Conservation (phyloP, 2,888 invertebrate genomes). For the Eulithis testata region DNA sequence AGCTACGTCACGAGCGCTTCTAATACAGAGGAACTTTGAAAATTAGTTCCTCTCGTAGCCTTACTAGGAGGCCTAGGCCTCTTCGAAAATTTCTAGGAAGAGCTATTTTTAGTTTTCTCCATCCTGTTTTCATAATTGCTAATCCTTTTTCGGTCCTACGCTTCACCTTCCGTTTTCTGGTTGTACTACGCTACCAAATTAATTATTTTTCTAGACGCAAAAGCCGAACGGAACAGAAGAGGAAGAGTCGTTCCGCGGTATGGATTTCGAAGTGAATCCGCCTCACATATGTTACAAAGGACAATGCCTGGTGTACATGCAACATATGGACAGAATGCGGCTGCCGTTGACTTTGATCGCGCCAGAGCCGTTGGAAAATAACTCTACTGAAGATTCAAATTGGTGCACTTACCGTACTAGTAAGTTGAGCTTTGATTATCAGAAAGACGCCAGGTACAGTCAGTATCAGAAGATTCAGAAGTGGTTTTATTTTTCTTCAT, state of each 20-base stretch:
- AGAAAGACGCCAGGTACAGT: too few species aligned
- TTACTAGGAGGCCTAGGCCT: too few species aligned
- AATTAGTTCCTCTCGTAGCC: too few species aligned
- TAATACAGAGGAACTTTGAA: too few species aligned
- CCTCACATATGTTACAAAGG: slow-evolving; percentile 76
- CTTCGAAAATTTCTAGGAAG: too few species aligned
- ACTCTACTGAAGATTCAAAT: slow-evolving; percentile 67
- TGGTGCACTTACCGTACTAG: slow-evolving; percentile 87
- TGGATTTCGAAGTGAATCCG: slow-evolving; percentile 64
- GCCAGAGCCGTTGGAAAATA: slow-evolving; percentile 61
- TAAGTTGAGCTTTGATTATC: slow-evolving; percentile 38
- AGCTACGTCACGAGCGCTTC: too few species aligned
- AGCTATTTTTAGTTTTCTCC: too few species aligned
- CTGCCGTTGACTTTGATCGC: slow-evolving; percentile 69
- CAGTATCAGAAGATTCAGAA: too few species aligned
- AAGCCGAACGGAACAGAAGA: slow-evolving; percentile 51
- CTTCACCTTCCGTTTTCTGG: too few species aligned
- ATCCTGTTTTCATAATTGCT: too few species aligned
- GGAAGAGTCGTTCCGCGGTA: slow-evolving; percentile 45
- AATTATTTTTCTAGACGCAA: slow-evolving; percentile 27
- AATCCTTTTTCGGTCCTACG: too few species aligned
- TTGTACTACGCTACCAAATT: not conserved
- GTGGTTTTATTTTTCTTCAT: too few species aligned
- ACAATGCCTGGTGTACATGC: slow-evolving; percentile 74
- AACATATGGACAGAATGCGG: slow-evolving; percentile 64